phyloP scores from a whole-genome alignment of 2,113 vertebrate species.

The Hyaena hyaena region DNA sequence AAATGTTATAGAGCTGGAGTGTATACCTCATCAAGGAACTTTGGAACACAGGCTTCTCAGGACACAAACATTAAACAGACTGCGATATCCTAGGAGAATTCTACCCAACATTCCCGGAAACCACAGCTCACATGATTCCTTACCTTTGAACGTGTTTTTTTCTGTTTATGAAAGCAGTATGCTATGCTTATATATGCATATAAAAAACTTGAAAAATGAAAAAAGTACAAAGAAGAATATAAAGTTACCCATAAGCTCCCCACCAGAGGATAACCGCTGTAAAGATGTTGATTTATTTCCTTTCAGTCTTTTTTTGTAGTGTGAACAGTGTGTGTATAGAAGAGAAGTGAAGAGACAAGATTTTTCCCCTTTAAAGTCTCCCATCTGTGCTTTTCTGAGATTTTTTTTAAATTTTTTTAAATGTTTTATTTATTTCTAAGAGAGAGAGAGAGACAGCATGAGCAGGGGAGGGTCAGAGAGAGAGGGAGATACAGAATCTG shows the following conservation, averaged over 20 bases:
- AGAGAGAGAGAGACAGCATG: too few species aligned
- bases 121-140: background rate
- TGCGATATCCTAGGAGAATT: background rate
- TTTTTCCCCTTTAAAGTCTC: background rate
- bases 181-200: background rate
- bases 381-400: background rate
- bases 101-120: background rate
- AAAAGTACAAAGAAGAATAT: background rate
- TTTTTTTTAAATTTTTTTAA: too few species aligned
- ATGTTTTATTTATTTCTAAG: too few species aligned
- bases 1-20: background rate
- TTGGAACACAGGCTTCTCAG: background rate
- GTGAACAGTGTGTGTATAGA: background rate
- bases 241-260: background rate
- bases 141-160: background rate
- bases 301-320: background rate
- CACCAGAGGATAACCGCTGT: background rate
- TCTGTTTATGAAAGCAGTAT: background rate
- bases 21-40: background rate
- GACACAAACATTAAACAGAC: background rate
- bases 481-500: too few species aligned
- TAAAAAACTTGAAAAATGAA: slow-evolving; percentile 10
- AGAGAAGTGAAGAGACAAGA: background rate
- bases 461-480: too few species aligned
- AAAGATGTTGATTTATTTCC: background rate